Base-by-base conservation (phyloP, 2,797 vertebrate genomes). In the Psittacula echo region DNA sequence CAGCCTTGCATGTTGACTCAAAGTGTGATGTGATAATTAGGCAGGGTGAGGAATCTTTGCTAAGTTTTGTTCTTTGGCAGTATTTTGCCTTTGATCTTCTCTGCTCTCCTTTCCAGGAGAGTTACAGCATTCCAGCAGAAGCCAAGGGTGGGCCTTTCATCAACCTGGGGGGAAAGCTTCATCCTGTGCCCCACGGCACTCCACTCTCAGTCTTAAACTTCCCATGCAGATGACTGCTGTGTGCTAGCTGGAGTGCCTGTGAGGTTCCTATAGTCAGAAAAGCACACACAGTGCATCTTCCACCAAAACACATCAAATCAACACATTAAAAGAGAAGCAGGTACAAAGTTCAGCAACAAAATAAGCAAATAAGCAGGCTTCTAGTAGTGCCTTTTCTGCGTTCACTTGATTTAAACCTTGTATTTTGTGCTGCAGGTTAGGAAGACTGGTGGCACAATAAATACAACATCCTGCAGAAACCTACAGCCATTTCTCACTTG, bases 11-110 rank as follows among this genome's bases (percentile, higher is more conserved):
- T 66, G 92, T 94, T 95, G 89, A 86, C 73, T 96, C 53, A 88
- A 94, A 96, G 56, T 53, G 73, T 82, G 80, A 90, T 87, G 89
- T 89, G 86, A 89, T 96, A 95, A 97, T 94, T 87, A 87, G 90
- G 67, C 87, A 90, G 68, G 84, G 77, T 92, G 87, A 80, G 82
- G 88, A 95, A 96, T 86, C 86, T 94, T 85, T 87, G n/a, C 75
- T 87, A 91, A 89, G 64, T 95, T 95, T 89, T 78, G 70, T 81
- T 94, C 85, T 94, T 95, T 95, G 94, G 95, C 54, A 17, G 60
- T 68, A 58, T 83, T 96, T 89, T 85, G 45, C 65, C 78, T 96
- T 94, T 97, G 90, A 96, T 97, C 94, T 94, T 68, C 21, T 23
- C 56, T 3, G 3, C 34, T 89, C 34, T 74, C 48, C 48, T 87